Base-by-base conservation (phyloP, 2,888 invertebrate species). In the Pteria penguin region DNA sequence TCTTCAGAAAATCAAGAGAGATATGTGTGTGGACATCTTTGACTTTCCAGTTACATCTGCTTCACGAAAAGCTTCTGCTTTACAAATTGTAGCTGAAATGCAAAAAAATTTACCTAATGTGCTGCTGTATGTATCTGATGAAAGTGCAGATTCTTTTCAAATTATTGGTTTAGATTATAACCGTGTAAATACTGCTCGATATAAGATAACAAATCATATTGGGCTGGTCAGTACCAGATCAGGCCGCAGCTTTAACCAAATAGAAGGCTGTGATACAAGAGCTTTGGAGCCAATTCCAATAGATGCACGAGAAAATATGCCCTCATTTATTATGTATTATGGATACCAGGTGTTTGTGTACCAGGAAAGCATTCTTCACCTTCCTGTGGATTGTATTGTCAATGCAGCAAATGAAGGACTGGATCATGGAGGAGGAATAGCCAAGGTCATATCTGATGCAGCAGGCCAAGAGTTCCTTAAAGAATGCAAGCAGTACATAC, bases 361-460 rank as follows among this genome's bases (percentile, higher is more conserved):
- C 45, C 31, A 31, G 55, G 72, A 65, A 57, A 65, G 54, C 60
- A 78, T 78, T 60, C 29, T 72, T n/a, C 36, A 75, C 27, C 62
- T 63, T 1, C 60, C 66, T 32, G 68, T 72, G 32, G 69, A 75
- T 4, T 62, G 75, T n/a, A 78, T 78, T 54, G 78, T 78, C 2
- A 78, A 72, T 72, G 78, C 75, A 33, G 74, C 78, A 11, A 78
- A 75, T 72, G 36, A 52, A 27, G 60, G 66, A 22, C 36, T 78
- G 61, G 14, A 52, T 58, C 67, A 75, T 69, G 68, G 58, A 2
- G 67, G 68, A 33, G 78, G 78, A 24, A 69, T 78, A 26, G 78
- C 78, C 18, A 29, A 33, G 31, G 71, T 68, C 29, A 72, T 78
- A 36, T 52, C 58, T 26, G 62, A 60, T 22, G 75, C 75, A 27